Conservation (phyloP, 2,113 vertebrate species). For the Chelonoidis abingdonii region DNA sequence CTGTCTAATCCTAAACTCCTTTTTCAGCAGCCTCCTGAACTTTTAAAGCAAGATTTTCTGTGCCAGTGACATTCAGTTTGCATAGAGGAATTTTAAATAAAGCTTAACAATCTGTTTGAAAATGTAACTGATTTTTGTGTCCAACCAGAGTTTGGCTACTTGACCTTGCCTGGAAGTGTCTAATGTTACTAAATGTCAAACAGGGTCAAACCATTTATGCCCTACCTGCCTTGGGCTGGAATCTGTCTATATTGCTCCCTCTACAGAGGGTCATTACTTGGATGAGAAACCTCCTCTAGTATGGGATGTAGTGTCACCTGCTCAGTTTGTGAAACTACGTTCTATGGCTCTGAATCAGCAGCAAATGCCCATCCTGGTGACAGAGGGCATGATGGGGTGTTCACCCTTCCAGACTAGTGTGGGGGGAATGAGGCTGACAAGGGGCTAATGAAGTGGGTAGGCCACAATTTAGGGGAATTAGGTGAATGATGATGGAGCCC, state of each 20-base stretch:
- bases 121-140: neutral
- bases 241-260: too few species aligned
- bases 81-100: neutral
- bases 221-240: too few species aligned
- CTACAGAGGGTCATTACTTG: too few species aligned
- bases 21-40: neutral
- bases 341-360: too few species aligned
- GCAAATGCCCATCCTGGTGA: neutral
- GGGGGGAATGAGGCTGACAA: neutral
- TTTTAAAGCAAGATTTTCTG: neutral
- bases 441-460: neutral
- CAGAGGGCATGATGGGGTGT: neutral
- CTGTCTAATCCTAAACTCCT: neutral
- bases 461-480: neutral
- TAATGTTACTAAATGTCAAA: neutral
- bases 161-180: too few species aligned
- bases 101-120: neutral
- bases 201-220: neutral
- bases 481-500: neutral
- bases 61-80: neutral
- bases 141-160: too few species aligned
- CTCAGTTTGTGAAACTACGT: too few species aligned
- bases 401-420: neutral
- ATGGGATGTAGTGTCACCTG: too few species aligned
- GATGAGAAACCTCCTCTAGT: too few species aligned